A percentile compares a stretch with the other conserved stretches of the same genome.
Evolutionary conservation across 2,113 vertebrate genomes (phyloP).

Genomic region (Eublepharis macularius): DNA sequence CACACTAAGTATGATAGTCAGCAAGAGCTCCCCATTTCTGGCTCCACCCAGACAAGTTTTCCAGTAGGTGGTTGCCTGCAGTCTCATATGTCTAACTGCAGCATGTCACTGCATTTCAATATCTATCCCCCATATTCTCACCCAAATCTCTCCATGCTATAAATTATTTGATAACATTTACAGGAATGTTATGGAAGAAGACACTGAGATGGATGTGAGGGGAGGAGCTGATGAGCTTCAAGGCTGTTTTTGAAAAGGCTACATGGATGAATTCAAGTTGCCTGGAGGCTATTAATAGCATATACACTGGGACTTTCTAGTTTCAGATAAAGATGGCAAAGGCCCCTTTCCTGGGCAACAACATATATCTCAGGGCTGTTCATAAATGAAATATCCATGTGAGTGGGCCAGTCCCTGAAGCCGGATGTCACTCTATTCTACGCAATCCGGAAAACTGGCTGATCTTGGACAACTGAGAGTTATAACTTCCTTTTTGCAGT

Average conservation of each 20-base stretch:
- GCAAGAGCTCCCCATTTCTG: background rate
- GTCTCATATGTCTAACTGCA: background rate
- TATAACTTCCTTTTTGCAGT: no score
- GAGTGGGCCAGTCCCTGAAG: background rate
- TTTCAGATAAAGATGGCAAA: background rate
- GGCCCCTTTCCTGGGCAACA: background rate
- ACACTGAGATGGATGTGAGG: background rate
- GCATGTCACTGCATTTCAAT: background rate
- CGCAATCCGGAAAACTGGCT: background rate
- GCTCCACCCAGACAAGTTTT: background rate
- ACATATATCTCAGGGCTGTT: background rate
- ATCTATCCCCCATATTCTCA: background rate
- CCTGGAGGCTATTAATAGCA: background rate
- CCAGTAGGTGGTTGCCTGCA: background rate
- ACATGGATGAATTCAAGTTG: no score
- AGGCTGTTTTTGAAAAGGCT: no score
- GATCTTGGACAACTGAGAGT: background rate
- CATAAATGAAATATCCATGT: background rate
- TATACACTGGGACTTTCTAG: background rate
- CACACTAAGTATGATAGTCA: background rate
- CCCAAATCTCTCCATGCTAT: background rate
- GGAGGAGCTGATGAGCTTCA: background rate
- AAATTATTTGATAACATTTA: background rate
- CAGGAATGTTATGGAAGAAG: background rate
- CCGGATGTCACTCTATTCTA: conserved; percentile 2